Conservation (phyloP, 2,113 vertebrate species). For the Onychostoma macrolepis region DNA sequence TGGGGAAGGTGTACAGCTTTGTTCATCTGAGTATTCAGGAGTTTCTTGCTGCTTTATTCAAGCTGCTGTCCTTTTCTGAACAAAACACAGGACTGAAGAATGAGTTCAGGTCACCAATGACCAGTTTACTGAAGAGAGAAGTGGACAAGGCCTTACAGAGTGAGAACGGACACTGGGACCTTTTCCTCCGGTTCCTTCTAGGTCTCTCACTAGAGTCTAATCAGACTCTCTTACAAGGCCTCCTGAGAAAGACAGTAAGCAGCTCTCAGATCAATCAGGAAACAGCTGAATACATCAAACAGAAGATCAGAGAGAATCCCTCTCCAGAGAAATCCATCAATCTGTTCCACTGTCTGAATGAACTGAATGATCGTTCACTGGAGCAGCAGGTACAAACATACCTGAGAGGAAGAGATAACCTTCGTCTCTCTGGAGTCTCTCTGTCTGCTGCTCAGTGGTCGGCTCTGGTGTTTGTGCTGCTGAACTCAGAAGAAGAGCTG, state of each 20-base stretch:
- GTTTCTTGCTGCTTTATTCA: slow-evolving; percentile 16
- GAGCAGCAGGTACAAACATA: neutral
- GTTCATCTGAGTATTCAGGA: slow-evolving; percentile 13
- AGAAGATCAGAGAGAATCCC: neutral
- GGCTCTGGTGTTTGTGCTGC: no score
- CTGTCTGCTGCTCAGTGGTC: neutral
- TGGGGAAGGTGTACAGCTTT: slow-evolving; percentile 6
- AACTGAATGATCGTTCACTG: neutral
- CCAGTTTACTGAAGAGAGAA: neutral
- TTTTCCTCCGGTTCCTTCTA: neutral
- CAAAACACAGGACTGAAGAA: neutral
- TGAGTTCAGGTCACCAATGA: neutral
- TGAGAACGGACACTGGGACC: slow-evolving; percentile 3
- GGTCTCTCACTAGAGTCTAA: neutral
- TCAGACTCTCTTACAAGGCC: neutral
- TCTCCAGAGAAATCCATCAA: neutral
- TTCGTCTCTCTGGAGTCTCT: neutral
- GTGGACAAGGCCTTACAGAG: neutral
- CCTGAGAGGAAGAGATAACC: neutral
- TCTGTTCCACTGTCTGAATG: slow-evolving; percentile 10
- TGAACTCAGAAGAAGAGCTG: no score
- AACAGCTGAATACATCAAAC: neutral
- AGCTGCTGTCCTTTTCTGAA: neutral
- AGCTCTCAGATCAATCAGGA: neutral
- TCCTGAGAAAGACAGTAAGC: neutral